A percentile compares a stretch with the other conserved stretches of the same genome.
phyloP scores from a whole-genome alignment of 2,888 invertebrate genomes.

The Cecidostiba fungosa region DNA sequence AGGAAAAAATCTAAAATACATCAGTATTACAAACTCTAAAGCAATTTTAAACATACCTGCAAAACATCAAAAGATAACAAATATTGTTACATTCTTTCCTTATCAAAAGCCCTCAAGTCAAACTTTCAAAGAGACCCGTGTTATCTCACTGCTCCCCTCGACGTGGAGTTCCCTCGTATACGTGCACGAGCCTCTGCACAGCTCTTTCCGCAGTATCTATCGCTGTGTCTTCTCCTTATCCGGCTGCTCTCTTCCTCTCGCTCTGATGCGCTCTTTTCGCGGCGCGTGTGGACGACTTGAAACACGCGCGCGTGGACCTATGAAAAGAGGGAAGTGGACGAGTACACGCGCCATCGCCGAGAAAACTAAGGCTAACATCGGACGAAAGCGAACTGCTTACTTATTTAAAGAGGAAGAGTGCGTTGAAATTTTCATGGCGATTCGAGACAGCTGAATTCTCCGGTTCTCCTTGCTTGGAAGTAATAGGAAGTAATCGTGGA shows the following conservation, averaged over 20 bases:
- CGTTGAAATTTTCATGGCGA: conserved; percentile 49
- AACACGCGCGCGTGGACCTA: background rate
- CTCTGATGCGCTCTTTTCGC: background rate
- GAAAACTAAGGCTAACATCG: background rate
- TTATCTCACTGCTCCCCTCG: background rate
- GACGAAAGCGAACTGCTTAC: conserved; percentile 13
- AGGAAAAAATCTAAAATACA: no score
- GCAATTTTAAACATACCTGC: background rate
- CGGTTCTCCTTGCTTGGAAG: background rate
- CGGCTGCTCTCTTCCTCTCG: background rate
- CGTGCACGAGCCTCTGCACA: background rate
- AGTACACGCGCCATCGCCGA: background rate
- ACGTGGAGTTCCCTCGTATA: background rate
- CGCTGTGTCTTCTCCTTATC: conserved; percentile 19
- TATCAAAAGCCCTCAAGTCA: background rate
- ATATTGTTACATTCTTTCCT: background rate
- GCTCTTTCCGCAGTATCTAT: background rate
- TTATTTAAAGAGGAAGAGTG: conserved; percentile 50
- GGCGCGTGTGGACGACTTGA: background rate
- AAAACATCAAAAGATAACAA: background rate
- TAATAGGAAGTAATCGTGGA: background rate
- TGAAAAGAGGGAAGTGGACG: background rate
- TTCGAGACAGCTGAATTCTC: background rate
- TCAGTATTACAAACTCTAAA: no score
- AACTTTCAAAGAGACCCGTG: background rate